A percentile compares a stretch with the other conserved stretches of the same genome.
Evolutionary conservation across 2,888 invertebrate species (phyloP).

Genomic region (Muschampia plurimacula): DNA sequence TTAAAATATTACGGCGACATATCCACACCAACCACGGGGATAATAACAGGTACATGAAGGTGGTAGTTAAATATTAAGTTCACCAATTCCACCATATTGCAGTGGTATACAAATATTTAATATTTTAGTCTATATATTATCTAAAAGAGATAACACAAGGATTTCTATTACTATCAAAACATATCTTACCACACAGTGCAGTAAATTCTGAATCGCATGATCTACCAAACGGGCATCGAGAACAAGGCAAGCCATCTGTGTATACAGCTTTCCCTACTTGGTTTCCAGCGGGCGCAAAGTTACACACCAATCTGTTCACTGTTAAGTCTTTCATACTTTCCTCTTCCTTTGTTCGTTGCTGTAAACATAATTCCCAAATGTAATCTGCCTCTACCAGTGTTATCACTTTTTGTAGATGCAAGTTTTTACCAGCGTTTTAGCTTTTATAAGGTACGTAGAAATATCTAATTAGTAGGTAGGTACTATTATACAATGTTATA

Average conservation of each 20-base stretch:
- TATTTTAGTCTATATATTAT: no score
- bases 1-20: no score
- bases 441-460: no score
- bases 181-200: constrained; percentile 64
- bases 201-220: constrained; percentile 59
- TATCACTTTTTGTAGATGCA: neutral
- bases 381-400: neutral
- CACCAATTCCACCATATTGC: no score
- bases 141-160: no score
- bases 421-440: no score
- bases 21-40: no score
- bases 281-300: constrained; percentile 74
- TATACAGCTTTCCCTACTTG: constrained; percentile 61
- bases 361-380: constrained; percentile 37
- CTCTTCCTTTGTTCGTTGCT: constrained; percentile 56
- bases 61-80: no score
- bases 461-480: no score
- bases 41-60: no score
- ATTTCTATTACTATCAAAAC: neutral
- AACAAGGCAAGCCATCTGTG: constrained; percentile 62
- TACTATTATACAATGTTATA: no score
- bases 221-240: constrained; percentile 58
- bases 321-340: constrained; percentile 56
- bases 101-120: no score
- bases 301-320: constrained; percentile 71